phyloP scores from a whole-genome alignment of 2,888 invertebrate species.

The Chironomus tentans region DNA sequence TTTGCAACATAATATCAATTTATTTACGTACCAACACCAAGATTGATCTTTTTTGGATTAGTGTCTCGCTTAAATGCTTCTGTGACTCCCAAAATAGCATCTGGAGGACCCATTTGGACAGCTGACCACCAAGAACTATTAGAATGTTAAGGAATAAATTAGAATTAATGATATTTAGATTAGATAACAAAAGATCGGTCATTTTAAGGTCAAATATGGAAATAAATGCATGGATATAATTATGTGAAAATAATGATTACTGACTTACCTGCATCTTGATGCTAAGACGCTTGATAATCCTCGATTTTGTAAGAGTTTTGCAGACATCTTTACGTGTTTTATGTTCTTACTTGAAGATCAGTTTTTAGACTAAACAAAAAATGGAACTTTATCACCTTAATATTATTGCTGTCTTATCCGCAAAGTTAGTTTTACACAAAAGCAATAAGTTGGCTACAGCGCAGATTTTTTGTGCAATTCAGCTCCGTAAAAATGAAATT shows the following conservation, averaged over 20 bases:
- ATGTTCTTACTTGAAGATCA: neutral
- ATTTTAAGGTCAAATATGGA: neutral
- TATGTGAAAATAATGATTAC: neutral
- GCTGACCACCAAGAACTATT: conserved; percentile 75
- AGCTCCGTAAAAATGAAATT: too few relatives aligned
- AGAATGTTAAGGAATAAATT: conserved; percentile 28
- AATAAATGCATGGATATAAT: neutral
- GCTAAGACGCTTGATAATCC: conserved; percentile 15
- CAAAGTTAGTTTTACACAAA: too few relatives aligned
- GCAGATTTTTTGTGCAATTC: too few relatives aligned
- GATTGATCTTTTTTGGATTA: conserved; percentile 90
- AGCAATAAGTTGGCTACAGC: too few relatives aligned
- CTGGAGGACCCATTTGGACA: conserved; percentile 95
- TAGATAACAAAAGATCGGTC: conserved; percentile 14
- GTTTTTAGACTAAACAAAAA: neutral
- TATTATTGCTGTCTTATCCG: too few relatives aligned
- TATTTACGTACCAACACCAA: conserved; percentile 60
- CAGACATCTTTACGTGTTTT: neutral
- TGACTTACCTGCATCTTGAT: conserved; percentile 7
- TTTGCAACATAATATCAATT: too few relatives aligned
- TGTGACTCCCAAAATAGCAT: conserved; percentile 93
- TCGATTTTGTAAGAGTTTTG: conserved; percentile 3
- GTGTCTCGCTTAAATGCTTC: conserved; percentile 90
- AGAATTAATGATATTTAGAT: neutral
- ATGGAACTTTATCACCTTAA: too few relatives aligned